Evolutionary conservation across 1,140 invertebrate genomes (phyloP).

Genomic region (Zophobas morio): DNA sequence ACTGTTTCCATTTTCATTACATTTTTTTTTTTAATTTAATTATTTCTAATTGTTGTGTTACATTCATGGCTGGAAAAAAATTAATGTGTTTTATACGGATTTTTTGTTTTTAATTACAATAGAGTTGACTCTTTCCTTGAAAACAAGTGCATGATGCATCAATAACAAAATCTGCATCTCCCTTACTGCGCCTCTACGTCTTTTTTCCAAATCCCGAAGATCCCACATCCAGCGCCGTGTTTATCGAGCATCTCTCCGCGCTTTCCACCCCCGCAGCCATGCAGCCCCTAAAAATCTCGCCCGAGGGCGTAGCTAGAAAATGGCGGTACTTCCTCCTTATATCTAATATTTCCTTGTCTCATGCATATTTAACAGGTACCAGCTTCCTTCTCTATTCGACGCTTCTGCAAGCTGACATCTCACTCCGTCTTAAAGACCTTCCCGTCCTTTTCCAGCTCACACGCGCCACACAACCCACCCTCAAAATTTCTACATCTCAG

Average conservation of each 20-base stretch:
- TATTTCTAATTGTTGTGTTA: too few species aligned
- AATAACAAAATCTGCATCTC: too few species aligned
- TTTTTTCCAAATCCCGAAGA: not conserved
- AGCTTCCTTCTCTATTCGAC: conserved; percentile 48
- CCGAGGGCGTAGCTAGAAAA: conserved; percentile 59
- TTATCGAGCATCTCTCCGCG: not conserved
- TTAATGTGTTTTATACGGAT: too few species aligned
- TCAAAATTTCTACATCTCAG: conserved; percentile 16
- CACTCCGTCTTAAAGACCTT: conserved; percentile 41
- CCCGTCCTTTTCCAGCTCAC: conserved; percentile 19
- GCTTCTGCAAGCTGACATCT: conserved; percentile 20
- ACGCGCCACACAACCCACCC: not conserved
- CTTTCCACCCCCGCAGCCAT: conserved; percentile 3
- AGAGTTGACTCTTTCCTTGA: too few species aligned
- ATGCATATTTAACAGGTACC: conserved; percentile 62
- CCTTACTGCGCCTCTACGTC: not conserved
- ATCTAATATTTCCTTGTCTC: conserved; percentile 61
- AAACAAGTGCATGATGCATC: too few species aligned
- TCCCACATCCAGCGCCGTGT: not conserved
- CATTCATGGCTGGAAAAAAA: too few species aligned
- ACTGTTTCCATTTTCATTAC: too few species aligned
- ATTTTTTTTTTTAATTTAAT: too few species aligned
- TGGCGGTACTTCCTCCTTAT: conserved; percentile 61
- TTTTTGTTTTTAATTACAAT: too few species aligned
- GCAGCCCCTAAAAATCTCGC: conserved; percentile 50